These are phyloP conservation scores for Tetraodon nigroviridis DNA, from an alignment of 2,113 vertebrate genomes.

Conservation along the genomic window DNA sequence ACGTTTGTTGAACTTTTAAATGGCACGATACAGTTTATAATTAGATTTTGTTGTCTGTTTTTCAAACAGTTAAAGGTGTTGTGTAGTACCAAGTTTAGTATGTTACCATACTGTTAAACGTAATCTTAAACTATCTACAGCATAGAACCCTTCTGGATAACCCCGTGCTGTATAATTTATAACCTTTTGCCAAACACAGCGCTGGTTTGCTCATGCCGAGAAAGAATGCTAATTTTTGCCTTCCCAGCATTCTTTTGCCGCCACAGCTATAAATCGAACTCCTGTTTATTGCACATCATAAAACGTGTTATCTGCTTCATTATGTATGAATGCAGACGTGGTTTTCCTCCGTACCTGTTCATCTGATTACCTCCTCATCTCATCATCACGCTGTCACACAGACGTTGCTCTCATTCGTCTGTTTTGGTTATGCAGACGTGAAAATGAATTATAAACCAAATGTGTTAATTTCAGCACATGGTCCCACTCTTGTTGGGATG, in stretches of 20 bases:
- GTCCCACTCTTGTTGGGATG: no score
- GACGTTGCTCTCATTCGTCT: conserved; percentile 12
- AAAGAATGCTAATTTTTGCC: neutral
- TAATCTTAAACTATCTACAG: no score
- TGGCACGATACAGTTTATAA: neutral
- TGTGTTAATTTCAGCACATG: conserved; percentile 30
- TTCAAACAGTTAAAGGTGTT: no score
- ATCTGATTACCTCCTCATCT: conserved; percentile 35
- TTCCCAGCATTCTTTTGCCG: conserved; percentile 3
- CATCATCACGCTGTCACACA: conserved; percentile 24
- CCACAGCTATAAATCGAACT: conserved; percentile 38
- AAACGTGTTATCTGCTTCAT: conserved; percentile 47
- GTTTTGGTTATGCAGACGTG: neutral
- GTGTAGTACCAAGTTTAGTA: no score
- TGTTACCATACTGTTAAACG: no score
- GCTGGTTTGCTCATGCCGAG: no score
- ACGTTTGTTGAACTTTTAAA: no score
- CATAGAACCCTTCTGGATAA: no score
- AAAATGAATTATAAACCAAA: conserved; percentile 19
- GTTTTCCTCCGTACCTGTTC: conserved; percentile 19
- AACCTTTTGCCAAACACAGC: neutral
- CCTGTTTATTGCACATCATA: conserved; percentile 30
- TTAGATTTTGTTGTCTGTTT: neutral
- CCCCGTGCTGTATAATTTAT: neutral
- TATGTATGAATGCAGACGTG: conserved; percentile 36